Evolutionary conservation across 1,140 invertebrate genomes (phyloP).

Genomic region (Portunus trituberculatus): DNA sequence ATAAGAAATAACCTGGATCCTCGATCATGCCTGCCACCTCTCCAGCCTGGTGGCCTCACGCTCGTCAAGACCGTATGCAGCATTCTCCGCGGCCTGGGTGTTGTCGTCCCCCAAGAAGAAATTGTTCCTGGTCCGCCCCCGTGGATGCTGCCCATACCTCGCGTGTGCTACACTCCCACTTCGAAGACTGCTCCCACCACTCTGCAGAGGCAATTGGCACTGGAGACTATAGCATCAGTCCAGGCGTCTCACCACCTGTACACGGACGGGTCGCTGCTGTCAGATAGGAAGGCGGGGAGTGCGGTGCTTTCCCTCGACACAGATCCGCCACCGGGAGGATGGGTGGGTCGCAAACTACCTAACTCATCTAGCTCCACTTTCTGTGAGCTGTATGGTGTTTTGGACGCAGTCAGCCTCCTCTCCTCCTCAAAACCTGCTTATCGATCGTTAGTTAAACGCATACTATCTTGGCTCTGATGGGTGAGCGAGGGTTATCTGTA

Average conservation of each 20-base stretch:
- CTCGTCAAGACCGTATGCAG: neutral
- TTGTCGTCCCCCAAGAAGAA: neutral
- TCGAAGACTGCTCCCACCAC: neutral
- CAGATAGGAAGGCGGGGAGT: neutral
- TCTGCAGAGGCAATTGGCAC: neutral
- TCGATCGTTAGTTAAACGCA: neutral
- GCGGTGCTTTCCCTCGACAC: too few relatives aligned
- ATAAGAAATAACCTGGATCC: too few relatives aligned
- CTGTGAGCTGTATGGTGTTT: neutral
- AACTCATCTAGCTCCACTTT: neutral
- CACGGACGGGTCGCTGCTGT: neutral
- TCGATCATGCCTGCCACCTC: neutral
- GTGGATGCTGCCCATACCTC: neutral
- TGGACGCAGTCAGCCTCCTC: neutral
- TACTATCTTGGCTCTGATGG: neutral
- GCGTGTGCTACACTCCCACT: neutral
- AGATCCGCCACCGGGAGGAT: neutral
- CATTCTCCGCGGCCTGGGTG: neutral
- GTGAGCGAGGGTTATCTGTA: neutral
- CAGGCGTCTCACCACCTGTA: neutral
- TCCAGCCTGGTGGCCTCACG: conserved; percentile 2
- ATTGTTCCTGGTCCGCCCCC: neutral
- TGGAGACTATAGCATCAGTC: neutral
- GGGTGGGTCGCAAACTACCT: neutral
- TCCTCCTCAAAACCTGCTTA: neutral